Evolutionary conservation across 1,140 invertebrate genomes (phyloP).

Genomic region (Bombus affinis): DNA sequence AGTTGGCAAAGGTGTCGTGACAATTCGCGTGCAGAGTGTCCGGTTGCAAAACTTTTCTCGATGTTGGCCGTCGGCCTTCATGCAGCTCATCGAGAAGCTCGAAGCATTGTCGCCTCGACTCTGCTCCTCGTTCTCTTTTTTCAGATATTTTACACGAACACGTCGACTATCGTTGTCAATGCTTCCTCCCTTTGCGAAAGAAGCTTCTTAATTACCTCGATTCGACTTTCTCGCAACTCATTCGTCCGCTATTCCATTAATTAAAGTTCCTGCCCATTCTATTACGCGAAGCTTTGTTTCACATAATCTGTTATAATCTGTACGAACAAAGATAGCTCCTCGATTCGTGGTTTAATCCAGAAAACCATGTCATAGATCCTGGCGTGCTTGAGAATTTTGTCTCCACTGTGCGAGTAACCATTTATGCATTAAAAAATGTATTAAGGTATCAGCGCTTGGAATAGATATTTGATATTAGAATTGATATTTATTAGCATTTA

Average conservation of each 20-base stretch:
- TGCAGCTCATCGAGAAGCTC: slow-evolving; percentile 46
- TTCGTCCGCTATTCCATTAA: neutral
- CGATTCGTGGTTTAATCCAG: no score
- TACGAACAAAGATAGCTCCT: no score
- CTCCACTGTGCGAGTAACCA: no score
- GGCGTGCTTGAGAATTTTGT: no score
- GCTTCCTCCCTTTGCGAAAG: neutral
- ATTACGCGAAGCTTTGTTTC: neutral
- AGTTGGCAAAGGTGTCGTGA: slow-evolving; percentile 50
- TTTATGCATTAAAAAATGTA: no score
- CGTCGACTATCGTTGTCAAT: slow-evolving; percentile 9
- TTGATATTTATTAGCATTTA: no score
- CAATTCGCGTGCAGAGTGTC: slow-evolving; percentile 37
- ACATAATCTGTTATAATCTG: no score
- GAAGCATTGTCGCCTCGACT: slow-evolving; percentile 30
- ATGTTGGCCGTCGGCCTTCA: slow-evolving; percentile 40
- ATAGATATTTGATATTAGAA: no score
- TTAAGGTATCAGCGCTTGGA: no score
- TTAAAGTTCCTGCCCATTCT: neutral
- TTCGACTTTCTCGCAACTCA: neutral
- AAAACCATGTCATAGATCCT: no score
- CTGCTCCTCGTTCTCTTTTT: slow-evolving; percentile 41
- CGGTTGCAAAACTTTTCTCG: slow-evolving; percentile 50
- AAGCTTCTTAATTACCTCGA: neutral
- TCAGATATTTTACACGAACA: slow-evolving; percentile 19